Evolutionary conservation across 1,140 invertebrate genomes (phyloP).

Genomic region (Drosophila guanche): DNA sequence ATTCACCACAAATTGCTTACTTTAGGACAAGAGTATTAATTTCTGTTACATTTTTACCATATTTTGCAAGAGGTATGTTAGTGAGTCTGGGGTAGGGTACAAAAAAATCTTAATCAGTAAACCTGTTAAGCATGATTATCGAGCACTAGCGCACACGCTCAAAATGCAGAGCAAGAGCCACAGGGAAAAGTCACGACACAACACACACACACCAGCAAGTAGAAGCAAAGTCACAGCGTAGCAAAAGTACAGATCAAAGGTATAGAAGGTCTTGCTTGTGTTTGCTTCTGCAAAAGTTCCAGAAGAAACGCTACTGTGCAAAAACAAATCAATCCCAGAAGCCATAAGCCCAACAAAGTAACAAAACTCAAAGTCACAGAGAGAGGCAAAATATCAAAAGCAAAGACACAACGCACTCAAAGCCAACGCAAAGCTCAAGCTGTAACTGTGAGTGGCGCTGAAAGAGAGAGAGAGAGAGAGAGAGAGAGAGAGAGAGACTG

Average conservation of each 20-base stretch:
- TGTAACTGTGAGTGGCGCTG: neutral
- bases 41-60: slow-evolving; percentile 45
- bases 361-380: slow-evolving; percentile 3
- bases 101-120: slow-evolving; percentile 61
- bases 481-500: too few relatives aligned
- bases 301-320: too few relatives aligned
- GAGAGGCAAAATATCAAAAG: neutral
- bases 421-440: slow-evolving; percentile 14
- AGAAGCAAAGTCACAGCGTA: slow-evolving; percentile 41
- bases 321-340: too few relatives aligned
- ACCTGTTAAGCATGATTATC: slow-evolving; percentile 67
- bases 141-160: slow-evolving; percentile 17
- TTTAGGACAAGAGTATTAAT: slow-evolving; percentile 15
- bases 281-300: too few relatives aligned
- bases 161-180: slow-evolving; percentile 37
- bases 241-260: slow-evolving; percentile 32
- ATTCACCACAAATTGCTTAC: slow-evolving; percentile 7
- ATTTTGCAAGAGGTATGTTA: slow-evolving; percentile 63
- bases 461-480: too few relatives aligned
- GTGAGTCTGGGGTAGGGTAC: slow-evolving; percentile 16
- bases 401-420: slow-evolving; percentile 23
- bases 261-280: slow-evolving; percentile 5
- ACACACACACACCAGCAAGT: slow-evolving; percentile 38
- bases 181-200: slow-evolving; percentile 4
- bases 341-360: too few relatives aligned